A percentile compares a stretch with the other conserved stretches of the same genome.
These are phyloP conservation scores for Nomada fucata DNA, from an alignment of 2,888 invertebrate species.

Conservation along the genomic window DNA sequence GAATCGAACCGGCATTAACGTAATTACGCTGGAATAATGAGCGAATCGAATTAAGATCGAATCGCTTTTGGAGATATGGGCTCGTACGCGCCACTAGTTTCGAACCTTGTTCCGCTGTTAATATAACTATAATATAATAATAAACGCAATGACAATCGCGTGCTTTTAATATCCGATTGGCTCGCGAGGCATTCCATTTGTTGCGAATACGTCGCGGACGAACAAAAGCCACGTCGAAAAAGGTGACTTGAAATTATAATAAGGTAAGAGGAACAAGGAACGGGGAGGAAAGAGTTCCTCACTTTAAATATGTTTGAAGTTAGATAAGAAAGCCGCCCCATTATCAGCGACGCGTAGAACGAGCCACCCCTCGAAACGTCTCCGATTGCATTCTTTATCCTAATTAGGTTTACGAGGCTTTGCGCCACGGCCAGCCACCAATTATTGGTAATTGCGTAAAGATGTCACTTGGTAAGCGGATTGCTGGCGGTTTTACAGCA, in stretches of 20 bases:
- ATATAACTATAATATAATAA: not conserved
- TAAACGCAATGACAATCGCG: not conserved
- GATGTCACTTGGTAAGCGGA: constrained; percentile 84
- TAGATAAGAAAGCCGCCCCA: not conserved
- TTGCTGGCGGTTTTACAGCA: constrained; percentile 80
- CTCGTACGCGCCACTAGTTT: constrained; percentile 10
- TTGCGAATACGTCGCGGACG: too few relatives aligned
- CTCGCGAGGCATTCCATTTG: not conserved
- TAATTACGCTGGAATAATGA: constrained; percentile 17
- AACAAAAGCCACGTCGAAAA: too few relatives aligned
- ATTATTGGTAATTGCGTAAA: constrained; percentile 84
- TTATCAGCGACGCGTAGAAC: constrained; percentile 23
- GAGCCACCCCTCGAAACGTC: constrained; percentile 62
- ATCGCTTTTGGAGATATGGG: constrained; percentile 17
- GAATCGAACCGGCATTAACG: constrained; percentile 6
- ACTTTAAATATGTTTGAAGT: constrained; percentile 1
- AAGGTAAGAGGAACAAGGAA: too few relatives aligned
- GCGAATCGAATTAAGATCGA: constrained; percentile 22
- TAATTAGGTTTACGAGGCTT: constrained; percentile 81
- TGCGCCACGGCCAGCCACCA: constrained; percentile 77
- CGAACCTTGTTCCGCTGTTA: constrained; percentile 3
- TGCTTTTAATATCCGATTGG: not conserved
- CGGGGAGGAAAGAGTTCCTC: not conserved
- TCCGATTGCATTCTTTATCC: constrained; percentile 79
- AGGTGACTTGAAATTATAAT: not conserved